These are phyloP conservation scores for Onychomys leucogaster DNA, from an alignment of 2,797 vertebrate species.

Conservation along the genomic window DNA sequence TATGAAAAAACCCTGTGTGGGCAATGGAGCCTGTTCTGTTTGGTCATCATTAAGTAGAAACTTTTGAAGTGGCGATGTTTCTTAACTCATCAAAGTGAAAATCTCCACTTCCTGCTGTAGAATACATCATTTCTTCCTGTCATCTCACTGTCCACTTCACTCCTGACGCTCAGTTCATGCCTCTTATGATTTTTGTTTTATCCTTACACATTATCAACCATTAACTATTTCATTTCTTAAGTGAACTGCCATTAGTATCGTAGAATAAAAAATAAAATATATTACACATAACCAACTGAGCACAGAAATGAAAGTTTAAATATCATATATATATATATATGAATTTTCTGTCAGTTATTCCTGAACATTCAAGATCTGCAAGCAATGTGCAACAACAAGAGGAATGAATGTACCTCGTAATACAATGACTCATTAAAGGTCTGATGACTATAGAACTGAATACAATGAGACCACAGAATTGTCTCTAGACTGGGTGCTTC, in stretches of 20 bases:
- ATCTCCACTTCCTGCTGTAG: background rate
- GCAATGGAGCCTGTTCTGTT: background rate
- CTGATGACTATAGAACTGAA: background rate
- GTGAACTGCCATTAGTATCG: background rate
- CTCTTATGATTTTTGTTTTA: background rate
- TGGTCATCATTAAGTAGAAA: background rate
- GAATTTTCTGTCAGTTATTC: constrained; percentile 18
- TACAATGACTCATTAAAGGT: background rate
- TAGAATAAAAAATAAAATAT: background rate
- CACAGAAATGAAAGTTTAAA: background rate
- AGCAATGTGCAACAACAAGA: background rate
- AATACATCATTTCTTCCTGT: background rate
- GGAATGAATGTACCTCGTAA: background rate
- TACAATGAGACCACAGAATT: background rate
- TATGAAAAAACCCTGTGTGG: background rate
- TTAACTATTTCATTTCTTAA: background rate
- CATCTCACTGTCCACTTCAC: background rate
- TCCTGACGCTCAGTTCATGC: background rate
- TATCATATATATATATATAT: background rate
- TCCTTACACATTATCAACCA: background rate
- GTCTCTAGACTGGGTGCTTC: background rate
- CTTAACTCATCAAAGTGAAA: background rate
- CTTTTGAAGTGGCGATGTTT: background rate
- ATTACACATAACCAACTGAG: background rate
- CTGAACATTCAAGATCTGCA: background rate